phyloP scores from a whole-genome alignment of 2,113 vertebrate genomes.

The Pelecanoides urinatrix region DNA sequence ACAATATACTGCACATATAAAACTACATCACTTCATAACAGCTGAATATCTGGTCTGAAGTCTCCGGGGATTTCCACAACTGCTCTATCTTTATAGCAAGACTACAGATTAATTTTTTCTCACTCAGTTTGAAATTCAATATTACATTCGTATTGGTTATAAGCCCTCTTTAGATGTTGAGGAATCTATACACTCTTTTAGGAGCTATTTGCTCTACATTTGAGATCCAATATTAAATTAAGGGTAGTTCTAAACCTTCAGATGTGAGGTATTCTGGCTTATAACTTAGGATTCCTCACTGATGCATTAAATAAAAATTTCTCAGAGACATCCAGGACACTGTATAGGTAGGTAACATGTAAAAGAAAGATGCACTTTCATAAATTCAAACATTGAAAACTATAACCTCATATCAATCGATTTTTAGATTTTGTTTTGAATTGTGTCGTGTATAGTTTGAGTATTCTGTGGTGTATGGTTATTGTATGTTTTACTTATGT shows the following conservation, averaged over 20 bases:
- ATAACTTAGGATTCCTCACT: background rate
- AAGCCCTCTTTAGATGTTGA: background rate
- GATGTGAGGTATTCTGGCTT: background rate
- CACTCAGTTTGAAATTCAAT: background rate
- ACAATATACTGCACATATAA: background rate
- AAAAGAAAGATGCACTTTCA: background rate
- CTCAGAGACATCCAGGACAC: background rate
- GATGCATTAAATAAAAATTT: background rate
- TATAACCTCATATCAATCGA: background rate
- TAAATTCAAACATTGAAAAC: background rate
- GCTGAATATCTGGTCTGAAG: background rate
- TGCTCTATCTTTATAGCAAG: background rate
- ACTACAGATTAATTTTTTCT: background rate
- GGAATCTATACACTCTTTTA: background rate
- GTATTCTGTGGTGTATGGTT: background rate
- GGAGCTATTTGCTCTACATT: background rate
- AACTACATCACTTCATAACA: background rate
- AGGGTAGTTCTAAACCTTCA: background rate
- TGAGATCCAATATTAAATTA: background rate
- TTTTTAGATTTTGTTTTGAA: background rate
- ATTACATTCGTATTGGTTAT: background rate
- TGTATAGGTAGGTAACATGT: background rate
- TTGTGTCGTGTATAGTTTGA: background rate
- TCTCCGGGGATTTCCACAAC: background rate
- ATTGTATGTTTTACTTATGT: background rate